Evolutionary conservation across 2,113 vertebrate genomes (phyloP), one percentile per base, ranked within the genome.

Genomic region (Polyodon spathula): DNA sequence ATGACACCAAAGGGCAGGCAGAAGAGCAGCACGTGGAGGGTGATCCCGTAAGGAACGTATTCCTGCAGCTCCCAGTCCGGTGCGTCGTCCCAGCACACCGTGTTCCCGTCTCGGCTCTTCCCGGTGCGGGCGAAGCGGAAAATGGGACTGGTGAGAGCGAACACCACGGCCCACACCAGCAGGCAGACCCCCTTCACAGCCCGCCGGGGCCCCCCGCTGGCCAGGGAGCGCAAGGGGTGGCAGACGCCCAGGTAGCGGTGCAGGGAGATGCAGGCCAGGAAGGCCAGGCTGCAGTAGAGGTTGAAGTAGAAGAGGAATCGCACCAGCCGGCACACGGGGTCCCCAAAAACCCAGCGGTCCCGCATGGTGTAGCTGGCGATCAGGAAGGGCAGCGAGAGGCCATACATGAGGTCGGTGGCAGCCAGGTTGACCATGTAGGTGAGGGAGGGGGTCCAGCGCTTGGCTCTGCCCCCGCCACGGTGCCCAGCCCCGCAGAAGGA

Each of bases 231-330:
- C 82, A 86, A 88, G 0, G 85, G 85, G 54, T 87, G 86, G 65
- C 85, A 88, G 81, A 89, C 86, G 12, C 86, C 84, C n/a, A 87
- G 12, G 4, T 90, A 94, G 37, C 80, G 73, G 83, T 94, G 91
- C 72, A 88, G 51, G 0, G 86, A 92, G 74, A 92, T 93, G 66
- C 89, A 93, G 66, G 89, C 89, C 39, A 95, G 89, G 75, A 94
- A 94, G 67, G 93, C 80, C 68, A 92, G 90, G 75, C 88, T 93
- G 78, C 88, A 84, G 59, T 88, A 91, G 15, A 92, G 71, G 63
- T 92, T 90, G 77, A 94, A 92, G 54, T 90, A 86, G 79, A 93
- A 95, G 14, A 88, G 8, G 0, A 94, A 91, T 40, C 77, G 82
- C 50, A 89, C 87, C 2, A 94, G 82, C 48, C 90, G 90, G 63